Conservation (phyloP, 1,140 invertebrate genomes). For the Tetragonula clypearis region DNA sequence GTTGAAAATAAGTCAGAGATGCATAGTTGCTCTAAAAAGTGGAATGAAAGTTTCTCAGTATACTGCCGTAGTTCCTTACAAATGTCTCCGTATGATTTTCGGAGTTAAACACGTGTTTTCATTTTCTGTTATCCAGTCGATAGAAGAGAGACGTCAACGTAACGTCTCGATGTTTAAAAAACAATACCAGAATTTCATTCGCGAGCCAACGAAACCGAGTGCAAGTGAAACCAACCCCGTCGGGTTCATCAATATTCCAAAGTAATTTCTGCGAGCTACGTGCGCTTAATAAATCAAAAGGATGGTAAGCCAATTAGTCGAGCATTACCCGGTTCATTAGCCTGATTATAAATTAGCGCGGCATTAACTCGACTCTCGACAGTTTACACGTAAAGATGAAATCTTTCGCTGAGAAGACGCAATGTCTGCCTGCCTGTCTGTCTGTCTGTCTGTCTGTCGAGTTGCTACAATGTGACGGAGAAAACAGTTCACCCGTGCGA, state of each 20-base stretch:
- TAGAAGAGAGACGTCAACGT: no score
- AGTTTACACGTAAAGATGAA: background rate
- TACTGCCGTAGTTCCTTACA: no score
- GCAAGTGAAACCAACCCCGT: background rate
- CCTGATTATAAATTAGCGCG: background rate
- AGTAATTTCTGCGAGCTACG: background rate
- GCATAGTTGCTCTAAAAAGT: no score
- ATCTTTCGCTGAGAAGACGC: background rate
- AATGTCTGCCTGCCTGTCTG: no score
- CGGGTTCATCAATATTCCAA: background rate
- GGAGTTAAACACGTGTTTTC: no score
- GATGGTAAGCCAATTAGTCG: background rate
- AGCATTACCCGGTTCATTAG: background rate
- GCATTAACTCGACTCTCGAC: background rate
- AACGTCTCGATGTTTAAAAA: no score
- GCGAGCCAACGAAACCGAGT: no score
- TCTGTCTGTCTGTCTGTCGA: background rate
- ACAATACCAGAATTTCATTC: no score
- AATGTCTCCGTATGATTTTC: no score
- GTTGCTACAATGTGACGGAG: background rate
- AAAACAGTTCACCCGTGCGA: background rate
- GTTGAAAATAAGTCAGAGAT: no score
- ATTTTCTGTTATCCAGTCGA: no score
- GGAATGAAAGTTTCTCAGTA: no score
- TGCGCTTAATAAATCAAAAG: background rate